Percentiles rank a stretch among this genome's conserved stretches.
These are phyloP conservation scores for Hirtodrosophila trivittata DNA, from an alignment of 2,888 invertebrate species.

Conservation along the genomic window DNA sequence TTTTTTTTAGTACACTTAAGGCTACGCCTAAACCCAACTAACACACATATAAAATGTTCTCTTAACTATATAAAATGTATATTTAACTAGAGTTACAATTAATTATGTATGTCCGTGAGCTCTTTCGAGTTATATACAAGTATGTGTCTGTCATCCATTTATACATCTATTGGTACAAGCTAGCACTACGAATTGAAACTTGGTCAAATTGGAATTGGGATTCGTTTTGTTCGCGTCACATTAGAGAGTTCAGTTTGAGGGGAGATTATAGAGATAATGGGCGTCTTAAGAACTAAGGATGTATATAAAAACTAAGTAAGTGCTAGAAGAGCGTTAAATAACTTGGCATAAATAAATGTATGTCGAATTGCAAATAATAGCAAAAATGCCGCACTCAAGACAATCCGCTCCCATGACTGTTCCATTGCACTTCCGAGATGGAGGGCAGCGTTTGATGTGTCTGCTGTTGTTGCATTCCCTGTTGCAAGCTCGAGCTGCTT, in stretches of 20 bases:
- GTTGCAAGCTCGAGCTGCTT: slow-evolving; percentile 57
- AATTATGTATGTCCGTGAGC: slow-evolving; percentile 56
- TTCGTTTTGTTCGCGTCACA: slow-evolving; percentile 27
- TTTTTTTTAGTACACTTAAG: slow-evolving; percentile 18
- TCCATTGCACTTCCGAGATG: slow-evolving; percentile 87
- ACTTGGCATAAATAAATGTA: slow-evolving; percentile 70
- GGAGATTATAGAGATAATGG: slow-evolving; percentile 13
- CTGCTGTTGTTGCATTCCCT: slow-evolving; percentile 66
- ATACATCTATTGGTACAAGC: slow-evolving; percentile 69
- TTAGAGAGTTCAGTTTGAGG: slow-evolving; percentile 1
- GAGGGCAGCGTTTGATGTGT: slow-evolving; percentile 84
- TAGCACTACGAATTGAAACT: slow-evolving; percentile 58
- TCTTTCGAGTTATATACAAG: slow-evolving; percentile 65
- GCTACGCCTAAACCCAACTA: slow-evolving; percentile 20
- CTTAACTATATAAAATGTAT: slow-evolving; percentile 47
- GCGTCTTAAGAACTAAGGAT: slow-evolving; percentile 31
- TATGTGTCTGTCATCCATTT: slow-evolving; percentile 55
- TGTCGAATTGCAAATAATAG: slow-evolving; percentile 61
- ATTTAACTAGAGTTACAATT: slow-evolving; percentile 60
- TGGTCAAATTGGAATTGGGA: slow-evolving; percentile 39
- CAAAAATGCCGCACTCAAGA: slow-evolving; percentile 78
- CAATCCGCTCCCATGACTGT: slow-evolving; percentile 83
- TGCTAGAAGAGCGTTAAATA: slow-evolving; percentile 70
- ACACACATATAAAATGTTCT: slow-evolving; percentile 24
- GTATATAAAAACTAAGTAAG: slow-evolving; percentile 33